Evolutionary conservation across 2,888 invertebrate species (phyloP).

Genomic region (Fabriciana adippe): DNA sequence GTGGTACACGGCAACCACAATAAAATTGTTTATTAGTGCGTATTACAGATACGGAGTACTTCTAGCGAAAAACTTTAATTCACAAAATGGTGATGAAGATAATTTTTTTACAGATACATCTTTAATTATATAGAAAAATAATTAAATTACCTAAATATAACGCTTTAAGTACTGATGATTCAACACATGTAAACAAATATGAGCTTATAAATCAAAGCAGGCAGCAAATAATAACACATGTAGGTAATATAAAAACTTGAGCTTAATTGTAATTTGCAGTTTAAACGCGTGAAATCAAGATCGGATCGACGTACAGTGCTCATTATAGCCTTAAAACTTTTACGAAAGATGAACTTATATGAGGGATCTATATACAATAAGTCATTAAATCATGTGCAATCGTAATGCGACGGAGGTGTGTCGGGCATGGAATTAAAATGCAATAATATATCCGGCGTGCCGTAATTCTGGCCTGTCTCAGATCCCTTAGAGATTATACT

Average conservation of each 20-base stretch:
- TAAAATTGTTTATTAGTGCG: slow-evolving; percentile 8
- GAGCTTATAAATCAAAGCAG: neutral
- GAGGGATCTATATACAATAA: slow-evolving; percentile 59
- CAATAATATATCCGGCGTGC: slow-evolving; percentile 74
- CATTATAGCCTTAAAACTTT: slow-evolving; percentile 49
- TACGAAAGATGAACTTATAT: slow-evolving; percentile 1
- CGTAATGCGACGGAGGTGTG: slow-evolving; percentile 75
- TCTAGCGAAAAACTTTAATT: neutral
- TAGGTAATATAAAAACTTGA: slow-evolving; percentile 4
- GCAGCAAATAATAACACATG: neutral
- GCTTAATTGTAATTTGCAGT: slow-evolving; percentile 6
- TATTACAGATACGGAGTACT: neutral
- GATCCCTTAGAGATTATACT: slow-evolving; percentile 74
- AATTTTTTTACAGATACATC: too few relatives aligned
- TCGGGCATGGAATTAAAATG: slow-evolving; percentile 74
- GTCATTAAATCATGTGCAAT: slow-evolving; percentile 71
- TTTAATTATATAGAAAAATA: too few relatives aligned
- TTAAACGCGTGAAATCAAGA: slow-evolving; percentile 52
- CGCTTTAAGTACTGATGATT: too few relatives aligned
- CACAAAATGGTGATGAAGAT: neutral
- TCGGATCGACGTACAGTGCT: slow-evolving; percentile 58
- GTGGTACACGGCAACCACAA: slow-evolving; percentile 13
- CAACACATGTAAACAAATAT: neutral
- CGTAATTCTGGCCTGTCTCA: slow-evolving; percentile 76
- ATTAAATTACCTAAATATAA: too few relatives aligned